Evolutionary conservation across 2,888 invertebrate species (phyloP), one percentile per base, ranked within the genome.

Genomic region (Ceramica pisi): DNA sequence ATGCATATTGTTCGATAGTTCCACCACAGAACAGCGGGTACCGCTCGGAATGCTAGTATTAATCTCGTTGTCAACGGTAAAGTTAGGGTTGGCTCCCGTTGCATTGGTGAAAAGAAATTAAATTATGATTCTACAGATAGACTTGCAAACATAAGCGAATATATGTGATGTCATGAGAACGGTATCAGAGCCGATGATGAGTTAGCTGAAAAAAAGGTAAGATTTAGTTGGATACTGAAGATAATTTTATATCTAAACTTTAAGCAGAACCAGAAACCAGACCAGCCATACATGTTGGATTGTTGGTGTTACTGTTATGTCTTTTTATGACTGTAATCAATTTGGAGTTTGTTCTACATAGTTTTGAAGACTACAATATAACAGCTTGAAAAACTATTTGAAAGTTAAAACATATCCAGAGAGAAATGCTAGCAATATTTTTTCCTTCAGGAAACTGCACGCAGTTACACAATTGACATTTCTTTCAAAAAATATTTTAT

Each of bases 61-160:
- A 75, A 79, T 82, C 79, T 67, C 55, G n/a, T 50, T 84, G 85
- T 79, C 82, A 82, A 79, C 79, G 75, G 67, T 82, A 72, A 53
- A 19, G 21, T 53, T 79, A 83, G 85, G 84, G 84, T 23, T 84
- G 77, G 8, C 35, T 2, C 1, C 14, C 21, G 2, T 26, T 53
- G 38, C 46, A 21, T 53, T 46, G 12, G 4, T 48, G 21, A 2
- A 48, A 53, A 31, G 12, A 31, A 31, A 31, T 4, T 14, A 55
- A 55, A 10, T 31, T 4, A 26, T 26, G 16, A 26, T 9, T 7
- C 16, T 19, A 7, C 2, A 26, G 23, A 26, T 16, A 26, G 26
- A 26, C 0, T 19, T 2, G 16, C 16, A 57, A 5, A 57, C 38
- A 12, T n/a, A 26, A 16, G 5, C 8, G 7, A 35, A 71, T 7